Evolutionary conservation across 2,797 vertebrate species (phyloP).

Genomic region (Halcyon chelicuti): DNA sequence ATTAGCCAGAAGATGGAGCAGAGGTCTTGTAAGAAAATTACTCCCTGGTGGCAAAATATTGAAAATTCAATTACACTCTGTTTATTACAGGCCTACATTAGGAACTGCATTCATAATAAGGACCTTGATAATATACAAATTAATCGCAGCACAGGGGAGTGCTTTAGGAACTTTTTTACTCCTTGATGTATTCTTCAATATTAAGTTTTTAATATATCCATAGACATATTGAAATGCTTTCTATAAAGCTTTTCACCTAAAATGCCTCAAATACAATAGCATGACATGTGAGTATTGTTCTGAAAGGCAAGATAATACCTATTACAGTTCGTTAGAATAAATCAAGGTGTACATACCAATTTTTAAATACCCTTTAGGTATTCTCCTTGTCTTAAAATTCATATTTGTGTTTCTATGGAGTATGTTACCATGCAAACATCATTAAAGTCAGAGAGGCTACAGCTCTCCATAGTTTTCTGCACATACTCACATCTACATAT

Average conservation of each 20-base stretch:
- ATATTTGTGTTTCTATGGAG: not conserved
- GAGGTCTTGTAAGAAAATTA: conserved; percentile 81
- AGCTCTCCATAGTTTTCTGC: not conserved
- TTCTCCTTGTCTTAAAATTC: not conserved
- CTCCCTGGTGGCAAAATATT: conserved; percentile 83
- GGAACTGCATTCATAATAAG: conserved; percentile 82
- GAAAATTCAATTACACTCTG: conserved; percentile 86
- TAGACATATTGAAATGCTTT: conserved; percentile 34
- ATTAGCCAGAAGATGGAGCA: conserved; percentile 84
- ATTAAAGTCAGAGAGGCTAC: not conserved
- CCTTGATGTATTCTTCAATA: conserved; percentile 68
- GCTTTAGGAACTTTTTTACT: conserved; percentile 76
- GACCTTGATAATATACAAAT: conserved; percentile 83
- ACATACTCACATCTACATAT: conserved; percentile 9
- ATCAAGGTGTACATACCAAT: not conserved
- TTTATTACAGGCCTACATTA: conserved; percentile 83
- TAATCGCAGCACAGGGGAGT: conserved; percentile 80
- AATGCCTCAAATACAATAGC: conserved; percentile 51
- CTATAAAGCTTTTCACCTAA: conserved; percentile 45
- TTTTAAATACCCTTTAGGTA: not conserved
- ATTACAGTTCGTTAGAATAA: not conserved
- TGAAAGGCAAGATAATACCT: not conserved
- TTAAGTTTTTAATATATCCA: conserved; percentile 75
- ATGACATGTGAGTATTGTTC: not conserved
- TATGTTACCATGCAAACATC: not conserved